A percentile compares a stretch with the other conserved stretches of the same genome.
phyloP scores from a whole-genome alignment of 2,888 invertebrate genomes.

The Melieria crassipennis region DNA sequence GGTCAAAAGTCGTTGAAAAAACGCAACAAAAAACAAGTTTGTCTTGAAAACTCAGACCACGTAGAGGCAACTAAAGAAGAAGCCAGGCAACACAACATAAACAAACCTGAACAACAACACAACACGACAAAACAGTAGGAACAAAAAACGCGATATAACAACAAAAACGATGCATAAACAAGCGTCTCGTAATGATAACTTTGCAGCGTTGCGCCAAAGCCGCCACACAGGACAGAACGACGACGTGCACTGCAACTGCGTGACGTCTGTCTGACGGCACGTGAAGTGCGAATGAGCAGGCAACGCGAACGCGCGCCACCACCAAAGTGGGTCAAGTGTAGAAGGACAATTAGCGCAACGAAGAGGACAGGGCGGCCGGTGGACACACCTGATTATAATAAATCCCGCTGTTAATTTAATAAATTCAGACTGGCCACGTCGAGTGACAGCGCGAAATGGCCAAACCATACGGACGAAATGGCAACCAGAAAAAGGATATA shows the following conservation, averaged over 20 bases:
- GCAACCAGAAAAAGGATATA: too few species aligned
- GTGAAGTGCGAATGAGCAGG: too few species aligned
- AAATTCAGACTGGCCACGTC: background rate
- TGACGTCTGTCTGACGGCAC: too few species aligned
- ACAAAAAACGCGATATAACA: background rate
- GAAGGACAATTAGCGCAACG: constrained; percentile 1
- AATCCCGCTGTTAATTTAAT: background rate
- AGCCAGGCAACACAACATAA: too few species aligned
- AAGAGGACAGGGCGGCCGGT: background rate
- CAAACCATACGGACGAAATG: too few species aligned
- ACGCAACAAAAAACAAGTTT: constrained; percentile 51
- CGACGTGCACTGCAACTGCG: too few species aligned
- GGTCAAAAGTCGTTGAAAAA: constrained; percentile 42
- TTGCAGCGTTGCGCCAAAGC: too few species aligned
- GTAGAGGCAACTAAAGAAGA: background rate
- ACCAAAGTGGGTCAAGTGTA: constrained; percentile 8
- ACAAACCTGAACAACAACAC: background rate
- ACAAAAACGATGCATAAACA: constrained; percentile 15
- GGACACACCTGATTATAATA: constrained; percentile 1
- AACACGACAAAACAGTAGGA: background rate
- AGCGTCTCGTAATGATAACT: constrained; percentile 22
- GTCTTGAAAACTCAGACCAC: background rate
- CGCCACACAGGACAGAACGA: too few species aligned
- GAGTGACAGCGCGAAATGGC: too few species aligned
- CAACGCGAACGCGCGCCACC: too few species aligned